A percentile compares a stretch with the other conserved stretches of the same genome.
phyloP scores from a whole-genome alignment of 2,797 vertebrate species.

The Pterois miles region DNA sequence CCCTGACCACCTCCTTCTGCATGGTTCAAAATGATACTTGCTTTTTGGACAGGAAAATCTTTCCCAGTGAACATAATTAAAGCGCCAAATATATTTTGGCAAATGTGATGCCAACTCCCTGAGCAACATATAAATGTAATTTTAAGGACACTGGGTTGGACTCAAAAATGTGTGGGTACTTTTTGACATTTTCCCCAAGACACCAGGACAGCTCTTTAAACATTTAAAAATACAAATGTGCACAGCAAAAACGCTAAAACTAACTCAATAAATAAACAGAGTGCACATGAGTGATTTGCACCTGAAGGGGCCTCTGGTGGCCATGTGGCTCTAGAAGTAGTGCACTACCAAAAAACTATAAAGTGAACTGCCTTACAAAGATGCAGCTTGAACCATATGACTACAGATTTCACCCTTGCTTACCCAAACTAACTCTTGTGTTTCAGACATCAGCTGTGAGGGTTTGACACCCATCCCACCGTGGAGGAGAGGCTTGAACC shows the following conservation, averaged over 20 bases:
- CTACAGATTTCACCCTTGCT: neutral
- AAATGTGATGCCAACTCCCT: neutral
- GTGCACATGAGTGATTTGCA: neutral
- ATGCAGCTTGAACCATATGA: neutral
- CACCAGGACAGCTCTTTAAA: neutral
- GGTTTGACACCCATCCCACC: constrained; percentile 29
- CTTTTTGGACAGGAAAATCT: neutral
- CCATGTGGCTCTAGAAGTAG: no score
- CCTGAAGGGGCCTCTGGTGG: neutral
- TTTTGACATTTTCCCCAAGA: neutral
- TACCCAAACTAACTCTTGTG: neutral
- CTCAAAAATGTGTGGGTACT: neutral
- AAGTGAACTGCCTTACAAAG: neutral
- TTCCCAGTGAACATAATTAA: neutral
- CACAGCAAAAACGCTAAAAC: neutral
- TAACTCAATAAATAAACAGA: no score
- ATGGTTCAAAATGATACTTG: neutral
- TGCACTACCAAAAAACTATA: no score
- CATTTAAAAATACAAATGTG: neutral
- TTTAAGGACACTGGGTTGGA: neutral
- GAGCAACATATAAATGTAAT: neutral
- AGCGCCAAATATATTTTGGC: neutral
- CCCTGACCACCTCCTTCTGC: neutral
- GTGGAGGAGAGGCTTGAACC: constrained; percentile 79
- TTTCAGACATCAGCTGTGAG: constrained; percentile 61